Conservation (phyloP, 2,113 vertebrate species). For the Sphyrna mokarran region DNA sequence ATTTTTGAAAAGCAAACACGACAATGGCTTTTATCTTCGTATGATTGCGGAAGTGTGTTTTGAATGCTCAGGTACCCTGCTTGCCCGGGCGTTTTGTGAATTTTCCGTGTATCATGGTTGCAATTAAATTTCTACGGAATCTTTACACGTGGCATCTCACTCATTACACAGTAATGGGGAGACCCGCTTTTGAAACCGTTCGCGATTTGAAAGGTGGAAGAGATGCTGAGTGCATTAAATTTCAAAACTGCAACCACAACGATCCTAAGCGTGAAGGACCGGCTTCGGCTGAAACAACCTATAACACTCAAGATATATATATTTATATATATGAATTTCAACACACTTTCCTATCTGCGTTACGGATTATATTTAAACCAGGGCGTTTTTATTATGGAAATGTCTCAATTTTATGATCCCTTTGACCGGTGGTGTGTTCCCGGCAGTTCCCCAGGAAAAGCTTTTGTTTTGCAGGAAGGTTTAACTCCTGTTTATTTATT, state of each 20-base stretch:
- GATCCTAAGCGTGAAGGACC: background rate
- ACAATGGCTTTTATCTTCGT: background rate
- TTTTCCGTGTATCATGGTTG: background rate
- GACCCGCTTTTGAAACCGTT: background rate
- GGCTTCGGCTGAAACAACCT: background rate
- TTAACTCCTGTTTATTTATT: background rate
- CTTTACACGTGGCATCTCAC: constrained; percentile 24
- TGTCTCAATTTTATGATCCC: background rate
- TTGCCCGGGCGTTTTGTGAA: background rate
- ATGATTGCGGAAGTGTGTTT: background rate
- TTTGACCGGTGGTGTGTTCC: background rate
- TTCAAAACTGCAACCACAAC: background rate
- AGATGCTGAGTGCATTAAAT: constrained; percentile 40
- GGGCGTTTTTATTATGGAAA: background rate
- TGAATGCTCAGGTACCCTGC: background rate
- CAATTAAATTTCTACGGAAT: background rate
- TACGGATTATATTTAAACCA: background rate
- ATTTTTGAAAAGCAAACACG: background rate
- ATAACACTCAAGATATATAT: background rate
- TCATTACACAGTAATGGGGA: constrained; percentile 30
- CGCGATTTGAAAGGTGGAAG: constrained; percentile 34
- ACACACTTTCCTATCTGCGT: background rate
- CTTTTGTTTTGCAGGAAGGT: background rate
- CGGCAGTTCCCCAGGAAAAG: background rate
- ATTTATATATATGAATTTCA: background rate